These are phyloP conservation scores for Goniozus legneri DNA, from an alignment of 1,140 invertebrate genomes.

Conservation along the genomic window DNA sequence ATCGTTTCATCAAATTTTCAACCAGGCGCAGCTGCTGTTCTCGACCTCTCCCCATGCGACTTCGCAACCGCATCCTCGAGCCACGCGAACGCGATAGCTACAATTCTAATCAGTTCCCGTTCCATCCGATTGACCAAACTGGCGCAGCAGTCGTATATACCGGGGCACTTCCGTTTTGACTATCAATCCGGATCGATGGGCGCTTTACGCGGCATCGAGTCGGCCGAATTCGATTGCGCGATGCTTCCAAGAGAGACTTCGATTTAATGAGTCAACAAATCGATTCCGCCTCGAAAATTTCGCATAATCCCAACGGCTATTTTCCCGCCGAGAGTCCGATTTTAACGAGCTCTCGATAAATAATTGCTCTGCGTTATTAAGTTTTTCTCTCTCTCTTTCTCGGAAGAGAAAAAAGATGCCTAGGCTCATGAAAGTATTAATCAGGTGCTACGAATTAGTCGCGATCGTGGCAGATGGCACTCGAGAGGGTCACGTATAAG, in stretches of 20 bases:
- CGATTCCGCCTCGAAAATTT: too few species aligned
- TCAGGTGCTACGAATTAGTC: neutral
- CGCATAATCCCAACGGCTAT: neutral
- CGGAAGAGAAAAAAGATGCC: neutral
- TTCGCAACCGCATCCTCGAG: slow-evolving; percentile 8
- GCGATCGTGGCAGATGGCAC: neutral
- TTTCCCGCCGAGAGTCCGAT: neutral
- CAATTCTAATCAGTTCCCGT: slow-evolving; percentile 31
- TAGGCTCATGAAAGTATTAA: neutral
- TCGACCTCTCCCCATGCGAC: too few species aligned
- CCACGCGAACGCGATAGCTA: slow-evolving; percentile 25
- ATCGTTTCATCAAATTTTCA: neutral
- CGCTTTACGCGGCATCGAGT: neutral
- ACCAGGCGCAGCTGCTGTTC: neutral
- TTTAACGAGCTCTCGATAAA: too few species aligned
- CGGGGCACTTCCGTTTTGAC: neutral
- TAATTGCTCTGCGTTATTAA: neutral
- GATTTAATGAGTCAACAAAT: slow-evolving; percentile 1
- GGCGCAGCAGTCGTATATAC: neutral
- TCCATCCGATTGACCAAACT: slow-evolving; percentile 18
- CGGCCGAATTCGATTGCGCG: neutral
- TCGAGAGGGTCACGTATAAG: neutral
- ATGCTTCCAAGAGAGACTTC: neutral
- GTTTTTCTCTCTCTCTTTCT: neutral
- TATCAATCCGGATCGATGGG: neutral